Base-by-base conservation (phyloP, 2,888 invertebrate genomes). In the Homarus gammarus region DNA sequence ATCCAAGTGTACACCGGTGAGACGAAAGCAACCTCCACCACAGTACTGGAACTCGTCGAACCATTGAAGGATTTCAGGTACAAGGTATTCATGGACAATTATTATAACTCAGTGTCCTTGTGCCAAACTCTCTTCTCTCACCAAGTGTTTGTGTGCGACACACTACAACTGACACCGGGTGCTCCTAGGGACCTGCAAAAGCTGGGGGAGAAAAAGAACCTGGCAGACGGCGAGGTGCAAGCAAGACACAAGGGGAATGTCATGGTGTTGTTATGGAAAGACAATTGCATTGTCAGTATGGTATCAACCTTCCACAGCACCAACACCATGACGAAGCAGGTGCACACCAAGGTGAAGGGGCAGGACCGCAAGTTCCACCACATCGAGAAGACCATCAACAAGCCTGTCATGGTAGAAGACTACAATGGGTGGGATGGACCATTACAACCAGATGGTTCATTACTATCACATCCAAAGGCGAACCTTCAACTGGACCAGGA, bases 341-440 rank as follows among this genome's bases (percentile, higher is more conserved):
- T n/a, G n/a, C n/a, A n/a, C n/a, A n/a, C n/a, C n/a, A n/a, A n/a
- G 38, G 75, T 75, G 38, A 75, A 75, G 40, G 75, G 40, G 38
- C 36, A 3, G 31, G n/a, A 75, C 75, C 15, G 75, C 38, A 75
- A 6, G 40, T 75, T 75, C n/a, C 36, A 75, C 36, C 75, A 38
- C 40, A 75, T n/a, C n/a, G n/a, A n/a, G n/a, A n/a, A n/a, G n/a
- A n/a, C n/a, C n/a, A n/a, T n/a, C n/a, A n/a, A n/a, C 22, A 5
- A 75, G 8, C 22, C 36, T 38, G 75, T 38, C 75, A 75, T 38
- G 40, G 75, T 38, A 6, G 38, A 75, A 22, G 75, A 75, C n/a
- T 75, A 75, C 22, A 75, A 36, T 22, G 75, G 75, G 75, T 75
- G 75, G 75, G 40, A 40, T 36, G 36, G 75, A 75, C 40, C 75